Evolutionary conservation across 1,140 invertebrate genomes (phyloP).

Genomic region (Acromyrmex charruanus): DNA sequence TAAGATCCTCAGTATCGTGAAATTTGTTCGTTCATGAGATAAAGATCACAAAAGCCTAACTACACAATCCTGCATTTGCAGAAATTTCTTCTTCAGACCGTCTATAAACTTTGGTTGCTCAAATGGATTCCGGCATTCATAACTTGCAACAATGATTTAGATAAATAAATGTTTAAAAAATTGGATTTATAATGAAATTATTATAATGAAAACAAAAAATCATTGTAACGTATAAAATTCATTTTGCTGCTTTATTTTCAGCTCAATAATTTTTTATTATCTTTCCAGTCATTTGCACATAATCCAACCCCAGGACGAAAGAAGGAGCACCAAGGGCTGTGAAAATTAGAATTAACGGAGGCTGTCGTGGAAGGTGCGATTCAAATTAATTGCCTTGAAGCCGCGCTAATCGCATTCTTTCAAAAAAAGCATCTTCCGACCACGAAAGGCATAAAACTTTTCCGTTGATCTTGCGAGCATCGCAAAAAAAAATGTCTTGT

Average conservation of each 20-base stretch:
- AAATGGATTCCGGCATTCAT: background rate
- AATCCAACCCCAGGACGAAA: background rate
- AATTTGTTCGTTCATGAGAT: background rate
- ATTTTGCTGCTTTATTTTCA: background rate
- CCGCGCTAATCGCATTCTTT: conserved; percentile 57
- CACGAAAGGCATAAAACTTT: conserved; percentile 41
- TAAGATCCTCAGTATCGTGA: background rate
- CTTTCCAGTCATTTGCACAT: conserved; percentile 22
- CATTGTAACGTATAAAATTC: background rate
- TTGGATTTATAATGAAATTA: background rate
- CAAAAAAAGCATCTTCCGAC: conserved; percentile 6
- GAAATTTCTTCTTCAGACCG: conserved; percentile 14
- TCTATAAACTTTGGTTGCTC: background rate
- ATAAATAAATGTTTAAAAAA: background rate
- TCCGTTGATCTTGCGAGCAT: conserved; percentile 9
- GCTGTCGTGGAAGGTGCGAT: conserved; percentile 37
- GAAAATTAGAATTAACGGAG: conserved; percentile 72
- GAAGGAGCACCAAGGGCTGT: conserved; percentile 6
- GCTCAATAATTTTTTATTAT: conserved; percentile 32
- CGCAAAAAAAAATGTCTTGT: conserved; percentile 21
- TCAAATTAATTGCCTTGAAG: conserved; percentile 74
- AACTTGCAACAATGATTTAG: background rate
- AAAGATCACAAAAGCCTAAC: conserved; percentile 19
- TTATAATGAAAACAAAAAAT: background rate
- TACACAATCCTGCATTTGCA: conserved; percentile 41